Percentiles rank a stretch among this genome's conserved stretches.
Conservation (phyloP, 2,888 invertebrate genomes). For the Apodemia duryi region DNA sequence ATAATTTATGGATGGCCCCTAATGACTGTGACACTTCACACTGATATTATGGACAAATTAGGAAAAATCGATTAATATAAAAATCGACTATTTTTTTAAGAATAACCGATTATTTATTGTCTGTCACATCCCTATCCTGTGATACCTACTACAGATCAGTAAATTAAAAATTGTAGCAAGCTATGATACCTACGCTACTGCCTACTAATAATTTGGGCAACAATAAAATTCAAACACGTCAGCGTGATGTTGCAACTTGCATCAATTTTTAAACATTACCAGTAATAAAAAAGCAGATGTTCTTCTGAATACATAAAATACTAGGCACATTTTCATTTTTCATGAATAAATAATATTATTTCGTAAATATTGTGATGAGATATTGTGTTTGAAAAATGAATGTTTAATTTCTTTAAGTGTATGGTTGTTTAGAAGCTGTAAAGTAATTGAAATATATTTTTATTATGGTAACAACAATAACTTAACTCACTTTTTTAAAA, state of each 20-base stretch:
- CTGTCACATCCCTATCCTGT: no score
- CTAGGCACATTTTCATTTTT: background rate
- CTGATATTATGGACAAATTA: no score
- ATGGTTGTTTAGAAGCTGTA: background rate
- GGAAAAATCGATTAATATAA: no score
- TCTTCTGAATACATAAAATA: background rate
- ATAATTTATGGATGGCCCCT: no score
- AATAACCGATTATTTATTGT: no score
- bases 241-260: background rate
- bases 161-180: no score
- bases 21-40: no score
- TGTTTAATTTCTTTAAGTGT: background rate
- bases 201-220: background rate
- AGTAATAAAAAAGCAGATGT: background rate
- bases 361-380: background rate
- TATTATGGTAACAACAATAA: background rate
- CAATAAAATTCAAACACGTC: slow-evolving; percentile 4
- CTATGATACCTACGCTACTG: no score
- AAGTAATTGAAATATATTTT: background rate
- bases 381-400: background rate
- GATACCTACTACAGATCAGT: no score
- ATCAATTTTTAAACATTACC: background rate
- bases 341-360: background rate
- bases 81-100: no score
- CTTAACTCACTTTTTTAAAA: slow-evolving; percentile 7